Conservation (phyloP, 2,797 vertebrate genomes). For the Eulemur mongoz region DNA sequence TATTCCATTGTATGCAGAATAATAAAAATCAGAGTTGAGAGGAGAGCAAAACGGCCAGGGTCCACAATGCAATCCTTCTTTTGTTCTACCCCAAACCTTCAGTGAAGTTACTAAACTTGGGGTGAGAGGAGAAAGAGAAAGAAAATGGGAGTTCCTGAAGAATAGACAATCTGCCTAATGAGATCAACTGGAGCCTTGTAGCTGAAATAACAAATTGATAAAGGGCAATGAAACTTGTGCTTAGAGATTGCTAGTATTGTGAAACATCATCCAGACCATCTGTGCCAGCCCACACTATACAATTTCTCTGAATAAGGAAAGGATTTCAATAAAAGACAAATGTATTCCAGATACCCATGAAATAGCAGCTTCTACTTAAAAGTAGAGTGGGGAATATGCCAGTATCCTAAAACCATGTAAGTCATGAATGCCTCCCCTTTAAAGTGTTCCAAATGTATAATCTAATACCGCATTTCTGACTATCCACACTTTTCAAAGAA, state of each 20-base stretch:
- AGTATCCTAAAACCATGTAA: neutral
- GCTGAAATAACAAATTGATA: neutral
- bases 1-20: neutral
- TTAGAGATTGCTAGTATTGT: neutral
- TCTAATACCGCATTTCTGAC: slow-evolving; percentile 37
- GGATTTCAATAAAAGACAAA: slow-evolving; percentile 21
- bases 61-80: neutral
- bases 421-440: neutral
- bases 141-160: neutral
- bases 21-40: neutral
- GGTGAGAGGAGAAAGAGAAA: neutral
- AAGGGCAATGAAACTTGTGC: neutral
- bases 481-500: slow-evolving; percentile 31
- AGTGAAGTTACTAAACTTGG: neutral
- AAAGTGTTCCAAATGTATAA: slow-evolving; percentile 4
- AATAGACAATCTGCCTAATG: neutral
- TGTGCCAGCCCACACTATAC: neutral
- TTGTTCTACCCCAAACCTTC: neutral
- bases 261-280: neutral
- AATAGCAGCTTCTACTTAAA: slow-evolving; percentile 37
- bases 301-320: slow-evolving; percentile 19
- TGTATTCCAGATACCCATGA: slow-evolving; percentile 41
- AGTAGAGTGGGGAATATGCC: neutral
- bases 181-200: neutral
- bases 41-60: neutral